Base-by-base conservation (phyloP, 64 coral and sea anemone species). In the Montipora sp. region DNA sequence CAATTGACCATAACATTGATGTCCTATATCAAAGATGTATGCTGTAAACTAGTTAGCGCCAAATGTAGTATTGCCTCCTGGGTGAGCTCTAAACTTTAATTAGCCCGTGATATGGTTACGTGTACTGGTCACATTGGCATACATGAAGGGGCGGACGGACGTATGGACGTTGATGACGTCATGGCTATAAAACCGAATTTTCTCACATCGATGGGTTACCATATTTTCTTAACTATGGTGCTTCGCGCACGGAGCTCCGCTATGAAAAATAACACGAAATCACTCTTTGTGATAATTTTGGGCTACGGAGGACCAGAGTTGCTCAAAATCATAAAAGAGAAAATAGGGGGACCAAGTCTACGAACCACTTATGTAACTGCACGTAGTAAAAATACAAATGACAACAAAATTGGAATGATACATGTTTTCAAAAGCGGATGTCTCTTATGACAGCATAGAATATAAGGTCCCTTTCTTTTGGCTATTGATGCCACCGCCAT, bases 401-500 rank as follows among this genome's bases (percentile, higher is more conserved):
- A 5, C 71, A 8, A 73, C 71, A 24, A 73, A 73, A 44, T 23
- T 87, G 71, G 48, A 67, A 73, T 16, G 74, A 87, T 10, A 87
- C 47, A n/a, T n/a, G 63, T 87, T 87, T 87, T 23, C 47, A 73
- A 87, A 48, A 43, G 61, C 83, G 36, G 61, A 43, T 8, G 48
- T 21, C n/a, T 87, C 57, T 51, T 87, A 47, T 51, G 27, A 67
- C 23, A 45, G 50, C 22, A 51, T 87, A 48, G 67, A 48, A 21
- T 87, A 87, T 63, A 87, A 18, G 83, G 48, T 11, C 59, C 65
- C 44, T 87, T 87, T 87, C 46, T 63, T 21, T n/a, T 87, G 48
- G 83, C 83, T 4, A 45, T 73, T 20, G 83, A 87, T 73, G 83
- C 83, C 13, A 87, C 83, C 14, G 83, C 83, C 21, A 87, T 87